Evolutionary conservation across 1,140 invertebrate genomes (phyloP), one percentile per base, ranked within the genome.

Genomic region (Zaprionus davidi): DNA sequence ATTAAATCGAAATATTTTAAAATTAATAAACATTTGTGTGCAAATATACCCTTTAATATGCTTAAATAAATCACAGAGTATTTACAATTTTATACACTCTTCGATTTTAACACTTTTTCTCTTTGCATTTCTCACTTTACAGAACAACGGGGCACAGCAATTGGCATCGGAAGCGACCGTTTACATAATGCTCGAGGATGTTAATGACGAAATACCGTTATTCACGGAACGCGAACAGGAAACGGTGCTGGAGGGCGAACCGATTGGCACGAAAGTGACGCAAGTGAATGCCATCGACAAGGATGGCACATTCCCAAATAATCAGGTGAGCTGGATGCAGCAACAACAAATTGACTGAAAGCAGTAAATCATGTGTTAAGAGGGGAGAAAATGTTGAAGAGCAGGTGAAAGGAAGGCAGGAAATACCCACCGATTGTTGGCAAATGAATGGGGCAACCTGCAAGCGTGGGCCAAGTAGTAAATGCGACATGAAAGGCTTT

Each of bases 211-310:
- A 93, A 99, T 99, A 92, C 98, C 98, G 7, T 94, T 98, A 70
- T 99, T 99, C 93, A 98, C 97, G 71, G 97, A 98, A 94, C 94
- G 97, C 85, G 97, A 99, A 93, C 97, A 98, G 93, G 98, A 98
- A 94, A 98, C 97, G 15, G 98, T 98, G 46, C 94, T 98, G 59
- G 98, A 98, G 94, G 97, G 98, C 56, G 97, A 99, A 93, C 97
- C 97, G 26, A 95, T 97, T 74, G 98, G 98, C 41, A 98, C 98
- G 58, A 97, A 97, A 94, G 98, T 99, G 66, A 98, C 98, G 24
- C 97, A 98, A 94, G 97, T 99, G 79, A 97, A 98, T 93, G 98
- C 98, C 24, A 97, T 98, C 56, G 98, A 99, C 94, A 98, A 98
- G 92, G 98, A 99, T 93, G 98, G 98, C 82, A 99, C 97, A 26